Conservation (phyloP, 2,888 invertebrate species). For the Onchidella celtica region DNA sequence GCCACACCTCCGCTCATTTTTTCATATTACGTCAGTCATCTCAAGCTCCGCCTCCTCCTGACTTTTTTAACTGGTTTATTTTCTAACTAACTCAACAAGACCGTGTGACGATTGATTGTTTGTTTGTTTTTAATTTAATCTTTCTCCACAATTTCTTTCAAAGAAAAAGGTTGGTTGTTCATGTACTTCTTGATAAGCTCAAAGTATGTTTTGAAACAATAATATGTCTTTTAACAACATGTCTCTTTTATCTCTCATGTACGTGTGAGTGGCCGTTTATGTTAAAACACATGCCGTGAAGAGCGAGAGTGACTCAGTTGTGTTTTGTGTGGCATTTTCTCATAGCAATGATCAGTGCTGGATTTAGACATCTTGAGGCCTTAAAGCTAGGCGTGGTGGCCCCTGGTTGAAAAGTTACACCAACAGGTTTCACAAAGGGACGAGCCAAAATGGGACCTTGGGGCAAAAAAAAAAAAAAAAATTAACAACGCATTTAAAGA, state of each 20-base stretch:
- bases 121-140: no score
- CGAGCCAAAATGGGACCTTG: no score
- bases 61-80: background rate
- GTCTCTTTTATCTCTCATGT: background rate
- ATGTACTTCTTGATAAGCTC: background rate
- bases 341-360: background rate
- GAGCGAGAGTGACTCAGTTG: background rate
- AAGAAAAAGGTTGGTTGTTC: background rate
- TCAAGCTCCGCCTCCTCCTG: background rate
- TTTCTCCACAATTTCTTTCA: background rate
- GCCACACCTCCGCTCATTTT: conserved; percentile 1
- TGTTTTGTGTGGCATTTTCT: background rate
- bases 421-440: no score
- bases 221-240: background rate
- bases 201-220: background rate
- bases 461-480: no score
- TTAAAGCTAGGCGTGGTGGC: no score
- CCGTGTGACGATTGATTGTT: background rate
- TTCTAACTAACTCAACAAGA: background rate
- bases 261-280: background rate
- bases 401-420: no score
- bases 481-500: no score
- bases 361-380: no score
- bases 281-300: background rate
- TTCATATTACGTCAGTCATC: background rate